Evolutionary conservation across 2,113 vertebrate genomes (phyloP).

Genomic region (Pontoporia blainvillei): DNA sequence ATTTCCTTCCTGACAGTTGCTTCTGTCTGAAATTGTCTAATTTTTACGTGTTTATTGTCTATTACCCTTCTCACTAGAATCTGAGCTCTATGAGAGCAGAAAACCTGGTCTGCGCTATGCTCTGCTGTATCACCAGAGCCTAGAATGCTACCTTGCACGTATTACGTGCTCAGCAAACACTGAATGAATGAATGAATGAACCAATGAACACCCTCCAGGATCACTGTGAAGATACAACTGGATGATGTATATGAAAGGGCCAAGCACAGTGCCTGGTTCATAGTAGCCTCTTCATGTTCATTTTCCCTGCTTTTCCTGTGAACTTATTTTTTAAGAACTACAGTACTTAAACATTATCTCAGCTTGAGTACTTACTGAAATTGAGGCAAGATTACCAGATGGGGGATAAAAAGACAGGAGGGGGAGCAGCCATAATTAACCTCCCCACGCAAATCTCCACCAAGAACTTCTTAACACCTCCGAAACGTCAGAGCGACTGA

Average conservation of each 20-base stretch:
- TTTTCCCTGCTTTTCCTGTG: constrained; percentile 19
- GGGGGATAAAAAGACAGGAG: neutral
- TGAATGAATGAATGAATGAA: neutral
- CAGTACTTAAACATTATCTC: constrained; percentile 39
- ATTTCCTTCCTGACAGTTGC: neutral
- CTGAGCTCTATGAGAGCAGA: neutral
- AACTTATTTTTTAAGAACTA: constrained; percentile 39
- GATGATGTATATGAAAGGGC: neutral
- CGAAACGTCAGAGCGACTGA: neutral
- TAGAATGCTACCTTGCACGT: neutral
- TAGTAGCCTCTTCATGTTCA: neutral
- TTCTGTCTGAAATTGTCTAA: neutral
- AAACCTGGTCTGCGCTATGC: neutral
- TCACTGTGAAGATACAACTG: neutral
- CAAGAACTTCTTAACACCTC: constrained; percentile 49
- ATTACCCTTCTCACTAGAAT: neutral
- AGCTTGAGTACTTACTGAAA: constrained; percentile 51
- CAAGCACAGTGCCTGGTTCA: neutral
- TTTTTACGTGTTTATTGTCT: neutral
- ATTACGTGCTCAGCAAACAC: neutral
- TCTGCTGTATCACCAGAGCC: neutral
- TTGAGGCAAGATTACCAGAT: constrained; percentile 45
- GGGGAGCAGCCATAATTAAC: constrained; percentile 18
- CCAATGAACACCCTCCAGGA: neutral
- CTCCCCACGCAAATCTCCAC: neutral